phyloP scores from a whole-genome alignment of 2,888 invertebrate species.

The Campoplex nolae region DNA sequence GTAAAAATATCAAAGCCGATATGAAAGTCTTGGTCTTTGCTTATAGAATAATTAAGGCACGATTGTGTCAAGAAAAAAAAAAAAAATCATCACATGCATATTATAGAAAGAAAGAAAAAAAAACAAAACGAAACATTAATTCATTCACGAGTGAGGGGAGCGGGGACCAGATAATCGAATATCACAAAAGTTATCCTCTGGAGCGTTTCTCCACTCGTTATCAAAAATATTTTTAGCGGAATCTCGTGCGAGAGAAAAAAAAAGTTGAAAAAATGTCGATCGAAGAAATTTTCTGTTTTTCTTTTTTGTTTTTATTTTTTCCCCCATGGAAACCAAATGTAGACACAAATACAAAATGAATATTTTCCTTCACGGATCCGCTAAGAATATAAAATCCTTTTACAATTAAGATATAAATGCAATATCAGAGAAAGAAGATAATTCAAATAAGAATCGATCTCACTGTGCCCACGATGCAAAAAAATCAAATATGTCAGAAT shows the following conservation, averaged over 20 bases:
- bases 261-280: background rate
- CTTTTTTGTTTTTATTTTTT: background rate
- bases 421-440: slow-evolving; percentile 49
- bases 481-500: slow-evolving; percentile 35
- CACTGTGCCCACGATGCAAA: slow-evolving; percentile 39
- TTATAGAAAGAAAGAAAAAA: background rate
- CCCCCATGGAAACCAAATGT: background rate
- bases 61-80: background rate
- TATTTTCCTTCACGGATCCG: background rate
- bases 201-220: slow-evolving; percentile 59
- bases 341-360: background rate
- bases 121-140: background rate
- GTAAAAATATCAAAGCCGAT: slow-evolving; percentile 26
- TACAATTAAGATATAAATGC: slow-evolving; percentile 30
- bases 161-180: slow-evolving; percentile 52
- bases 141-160: slow-evolving; percentile 33
- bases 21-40: slow-evolving; percentile 16
- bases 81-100: slow-evolving; percentile 18
- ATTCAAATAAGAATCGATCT: slow-evolving; percentile 54
- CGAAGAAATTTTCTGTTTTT: background rate
- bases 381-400: slow-evolving; percentile 16
- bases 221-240: slow-evolving; percentile 21
- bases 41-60: background rate
- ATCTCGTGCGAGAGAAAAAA: background rate
- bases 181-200: slow-evolving; percentile 37